Conservation (phyloP, 1,140 invertebrate species). For the Drosophila ironensis region DNA sequence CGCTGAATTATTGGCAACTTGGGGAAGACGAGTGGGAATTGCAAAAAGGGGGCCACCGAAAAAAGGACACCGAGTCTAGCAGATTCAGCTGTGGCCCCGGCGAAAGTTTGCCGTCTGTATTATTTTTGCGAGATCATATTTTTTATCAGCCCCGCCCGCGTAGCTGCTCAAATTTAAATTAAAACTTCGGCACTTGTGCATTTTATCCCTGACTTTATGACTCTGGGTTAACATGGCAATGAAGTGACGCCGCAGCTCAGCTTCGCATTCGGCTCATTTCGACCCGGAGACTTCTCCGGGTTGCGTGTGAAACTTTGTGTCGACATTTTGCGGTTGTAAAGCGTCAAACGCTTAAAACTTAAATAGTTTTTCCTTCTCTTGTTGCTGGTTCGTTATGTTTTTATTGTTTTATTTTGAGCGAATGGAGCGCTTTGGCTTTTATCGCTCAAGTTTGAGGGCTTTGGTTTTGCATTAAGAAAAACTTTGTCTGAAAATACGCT, state of each 20-base stretch:
- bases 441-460: constrained; percentile 54
- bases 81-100: constrained; percentile 18
- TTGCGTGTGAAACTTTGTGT: constrained; percentile 67
- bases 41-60: neutral
- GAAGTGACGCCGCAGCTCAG: constrained; percentile 41
- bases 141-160: constrained; percentile 27
- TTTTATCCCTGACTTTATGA: constrained; percentile 78
- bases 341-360: constrained; percentile 78
- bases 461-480: constrained; percentile 39
- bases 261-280: constrained; percentile 15
- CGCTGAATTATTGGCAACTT: constrained; percentile 45
- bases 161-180: constrained; percentile 70
- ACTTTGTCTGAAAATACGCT: constrained; percentile 7
- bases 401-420: constrained; percentile 36
- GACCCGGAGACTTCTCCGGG: neutral
- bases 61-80: constrained; percentile 2
- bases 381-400: constrained; percentile 21
- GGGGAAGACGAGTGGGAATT: constrained; percentile 4
- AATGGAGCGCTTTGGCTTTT: constrained; percentile 48
- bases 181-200: constrained; percentile 76
- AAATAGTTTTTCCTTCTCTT: constrained; percentile 52
- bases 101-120: constrained; percentile 29
- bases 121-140: constrained; percentile 42
- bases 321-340: constrained; percentile 78
- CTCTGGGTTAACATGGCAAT: constrained; percentile 70